Base-by-base conservation (phyloP, 2,888 invertebrate genomes). In the Caradrina kadenii region DNA sequence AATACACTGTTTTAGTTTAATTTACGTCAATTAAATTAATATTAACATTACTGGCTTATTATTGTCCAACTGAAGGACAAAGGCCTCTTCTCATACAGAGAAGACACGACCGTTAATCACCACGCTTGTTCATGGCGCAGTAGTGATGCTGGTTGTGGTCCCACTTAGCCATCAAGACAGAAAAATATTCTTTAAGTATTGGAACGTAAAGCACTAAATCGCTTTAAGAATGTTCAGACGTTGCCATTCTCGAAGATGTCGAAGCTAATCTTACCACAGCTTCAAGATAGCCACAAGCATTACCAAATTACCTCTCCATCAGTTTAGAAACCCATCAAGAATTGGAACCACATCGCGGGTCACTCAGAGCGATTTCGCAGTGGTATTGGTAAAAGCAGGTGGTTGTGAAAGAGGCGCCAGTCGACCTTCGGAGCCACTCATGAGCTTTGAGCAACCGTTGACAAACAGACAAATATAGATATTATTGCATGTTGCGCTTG, bases 381-480 rank as follows among this genome's bases (percentile, higher is more conserved):
- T 39, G 54, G 42, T 69, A 70, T 70, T 79, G 69, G 73, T 74
- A 82, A 82, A 79, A 81, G 65, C 64, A 42, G 62, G 22, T 31
- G 50, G 42, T 82, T 81, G 49, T 62, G 81, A 75, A 80, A 82
- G 64, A 73, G 67, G 73, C 56, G 63, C 67, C 48, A 22, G 81
- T 15, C 49, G 80, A 68, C 83, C 81, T 81, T 83, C 80, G 13
- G 55, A 55, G 68, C 61, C 60, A 73, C 68, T 70, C 70, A 67
- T 69, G 54, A 69, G 82, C 35, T 77, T 77, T 80, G 73, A 80
- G 77, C 80, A 81, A 82, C 69, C 21, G 66, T 75, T 59, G 66
- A 78, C 76, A 80, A 72, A 77, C 74, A 65, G 58, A 69, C 68
- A 68, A 56, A 74, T 73, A 65, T 69, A 68, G 59, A 77, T 69